Base-by-base conservation (phyloP, 2,113 vertebrate species). In the Columba livia region DNA sequence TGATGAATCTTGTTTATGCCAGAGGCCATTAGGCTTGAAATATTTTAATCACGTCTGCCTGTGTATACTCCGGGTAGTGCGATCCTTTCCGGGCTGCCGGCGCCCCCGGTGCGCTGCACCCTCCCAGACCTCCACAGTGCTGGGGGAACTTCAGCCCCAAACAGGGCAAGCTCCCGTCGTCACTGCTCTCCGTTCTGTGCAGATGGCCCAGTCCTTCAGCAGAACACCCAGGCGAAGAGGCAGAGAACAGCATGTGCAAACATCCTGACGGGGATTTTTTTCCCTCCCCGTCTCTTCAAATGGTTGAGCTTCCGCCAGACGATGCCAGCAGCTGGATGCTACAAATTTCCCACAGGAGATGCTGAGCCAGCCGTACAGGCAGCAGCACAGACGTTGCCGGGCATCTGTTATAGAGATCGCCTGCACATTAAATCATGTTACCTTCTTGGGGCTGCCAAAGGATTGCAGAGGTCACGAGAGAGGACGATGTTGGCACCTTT, bases 1-100 rank as follows among this genome's bases (percentile, higher is more conserved):
- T 98, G 98, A 93, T 97, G 98, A 83, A 97, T 97, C 97, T 98
- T 99, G 93, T 98, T 98, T 97, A 98, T 95, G 96, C 98, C 98
- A 82, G 99, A 98, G 89, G 98, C 98, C 99, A 99, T 99, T 96
- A 98, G 98, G 83, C 71, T 93, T 38, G 81, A 79, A 78, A 32
- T 44, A 69, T 89, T 91, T 79, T 58, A 93, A 79, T 66, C 66
- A 18, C 58, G 50, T 20, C 80, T 10, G 79, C 2, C 12, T 23
- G 32, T 9, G 67, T 34, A 15, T 6, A 80, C 90, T 47, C 19
- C 5, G 54, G n/a, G 38, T 26, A 60, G 94, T n/a, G 91, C 91
- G 69, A 79, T 72, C 29, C 71, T 10, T 42, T 20, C 77, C 26
- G 44, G 15, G 32, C 67, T 6, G 86, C 61, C 57, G 42, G 34